Conservation (phyloP, 2,113 vertebrate genomes). For the Actenoides hombroni region DNA sequence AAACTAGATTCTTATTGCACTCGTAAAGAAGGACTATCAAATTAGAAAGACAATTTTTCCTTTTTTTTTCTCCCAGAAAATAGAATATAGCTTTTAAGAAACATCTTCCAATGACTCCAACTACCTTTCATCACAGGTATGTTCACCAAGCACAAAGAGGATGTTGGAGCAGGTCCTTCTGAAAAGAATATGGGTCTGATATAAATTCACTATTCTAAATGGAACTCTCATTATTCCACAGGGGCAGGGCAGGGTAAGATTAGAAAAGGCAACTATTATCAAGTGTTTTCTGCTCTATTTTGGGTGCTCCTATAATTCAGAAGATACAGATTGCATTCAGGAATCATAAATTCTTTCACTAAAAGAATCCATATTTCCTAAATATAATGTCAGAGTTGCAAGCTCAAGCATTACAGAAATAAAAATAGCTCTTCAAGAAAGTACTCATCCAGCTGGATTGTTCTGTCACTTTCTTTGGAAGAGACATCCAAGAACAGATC, state of each 20-base stretch:
- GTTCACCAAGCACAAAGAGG: not conserved
- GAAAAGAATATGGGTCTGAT: not conserved
- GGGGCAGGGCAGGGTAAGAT: too few species aligned
- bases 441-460: not conserved
- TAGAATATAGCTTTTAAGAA: not conserved
- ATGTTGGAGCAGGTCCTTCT: not conserved
- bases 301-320: not conserved
- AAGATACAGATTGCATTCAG: not conserved
- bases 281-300: not conserved
- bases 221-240: not conserved
- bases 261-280: not conserved
- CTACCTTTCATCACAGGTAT: not conserved
- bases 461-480: not conserved
- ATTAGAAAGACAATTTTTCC: not conserved
- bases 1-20: not conserved
- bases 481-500: not conserved
- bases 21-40: not conserved
- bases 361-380: not conserved
- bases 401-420: not conserved
- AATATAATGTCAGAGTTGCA: not conserved
- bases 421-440: not conserved
- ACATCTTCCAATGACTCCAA: not conserved
- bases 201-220: not conserved
- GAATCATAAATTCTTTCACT: not conserved
- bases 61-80: not conserved